Conservation (phyloP, 2,113 vertebrate species). For the Budorcas taxicolor region DNA sequence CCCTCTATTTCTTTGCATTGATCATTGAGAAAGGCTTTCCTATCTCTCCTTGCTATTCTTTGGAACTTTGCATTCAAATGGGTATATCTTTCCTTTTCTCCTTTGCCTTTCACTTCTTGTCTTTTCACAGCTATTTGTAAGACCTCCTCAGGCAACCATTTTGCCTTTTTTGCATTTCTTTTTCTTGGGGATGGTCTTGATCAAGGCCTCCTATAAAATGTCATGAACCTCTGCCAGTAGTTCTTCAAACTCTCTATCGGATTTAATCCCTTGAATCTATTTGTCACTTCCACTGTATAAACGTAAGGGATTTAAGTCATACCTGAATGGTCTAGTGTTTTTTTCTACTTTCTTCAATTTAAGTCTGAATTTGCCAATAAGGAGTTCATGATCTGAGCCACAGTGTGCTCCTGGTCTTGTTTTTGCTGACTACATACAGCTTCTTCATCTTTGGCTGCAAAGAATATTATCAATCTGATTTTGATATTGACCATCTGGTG, state of each 20-base stretch:
- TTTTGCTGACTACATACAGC: not conserved
- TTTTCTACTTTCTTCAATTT: not conserved
- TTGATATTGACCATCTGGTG: not conserved
- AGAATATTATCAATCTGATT: not conserved
- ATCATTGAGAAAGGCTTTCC: not conserved
- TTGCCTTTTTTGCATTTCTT: not conserved
- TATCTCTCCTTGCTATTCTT: not conserved
- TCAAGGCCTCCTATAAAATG: not conserved
- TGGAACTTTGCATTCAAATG: not conserved
- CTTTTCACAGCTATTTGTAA: not conserved
- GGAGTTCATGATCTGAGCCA: not conserved
- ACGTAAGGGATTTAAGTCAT: not conserved
- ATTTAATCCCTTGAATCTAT: not conserved
- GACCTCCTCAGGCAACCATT: not conserved
- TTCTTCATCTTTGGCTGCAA: not conserved
- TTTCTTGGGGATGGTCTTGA: not conserved
- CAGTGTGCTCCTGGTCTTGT: not conserved
- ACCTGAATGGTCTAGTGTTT: not conserved
- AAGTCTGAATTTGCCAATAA: not conserved
- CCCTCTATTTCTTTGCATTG: not conserved
- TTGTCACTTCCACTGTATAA: not conserved
- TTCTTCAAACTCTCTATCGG: not conserved
- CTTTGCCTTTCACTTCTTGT: not conserved
- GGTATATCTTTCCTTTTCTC: not conserved
- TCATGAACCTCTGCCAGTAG: not conserved